phyloP scores from a whole-genome alignment of 1,140 invertebrate genomes.

The Trichogramma pretiosum region DNA sequence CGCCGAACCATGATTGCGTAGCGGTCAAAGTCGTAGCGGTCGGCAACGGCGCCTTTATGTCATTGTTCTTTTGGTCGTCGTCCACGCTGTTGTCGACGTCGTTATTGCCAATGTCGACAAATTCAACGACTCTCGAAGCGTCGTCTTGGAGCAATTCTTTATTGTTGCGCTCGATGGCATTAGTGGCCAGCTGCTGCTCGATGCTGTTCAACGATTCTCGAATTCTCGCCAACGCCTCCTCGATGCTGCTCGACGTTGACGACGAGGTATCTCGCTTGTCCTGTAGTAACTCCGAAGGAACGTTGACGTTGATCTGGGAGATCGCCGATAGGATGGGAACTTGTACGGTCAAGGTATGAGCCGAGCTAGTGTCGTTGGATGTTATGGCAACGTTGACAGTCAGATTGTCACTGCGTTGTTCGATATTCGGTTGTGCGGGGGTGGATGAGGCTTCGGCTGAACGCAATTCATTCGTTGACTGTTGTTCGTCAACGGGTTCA shows the following conservation, averaged over 20 bases:
- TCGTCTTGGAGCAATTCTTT: too few species aligned
- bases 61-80: too few species aligned
- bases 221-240: conserved; percentile 7
- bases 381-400: conserved; percentile 68
- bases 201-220: conserved; percentile 8
- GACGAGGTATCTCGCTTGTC: background rate
- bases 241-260: conserved; percentile 8
- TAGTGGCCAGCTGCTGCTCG: too few species aligned
- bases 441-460: background rate
- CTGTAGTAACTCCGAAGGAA: conserved; percentile 18
- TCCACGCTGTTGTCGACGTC: too few species aligned
- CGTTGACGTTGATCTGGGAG: conserved; percentile 8
- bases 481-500: background rate
- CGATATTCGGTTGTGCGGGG: conserved; percentile 10
- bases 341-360: conserved; percentile 60
- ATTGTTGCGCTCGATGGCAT: too few species aligned
- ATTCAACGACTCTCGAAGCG: too few species aligned
- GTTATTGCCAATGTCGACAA: too few species aligned
- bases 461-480: background rate
- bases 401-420: conserved; percentile 28
- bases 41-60: conserved; percentile 25
- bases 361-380: conserved; percentile 45
- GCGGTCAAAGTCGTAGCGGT: conserved; percentile 32
- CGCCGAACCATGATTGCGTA: conserved; percentile 50
- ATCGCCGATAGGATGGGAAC: conserved; percentile 61